These are phyloP conservation scores for Serripes groenlandicus DNA, from an alignment of 2,888 invertebrate species.

Conservation along the genomic window DNA sequence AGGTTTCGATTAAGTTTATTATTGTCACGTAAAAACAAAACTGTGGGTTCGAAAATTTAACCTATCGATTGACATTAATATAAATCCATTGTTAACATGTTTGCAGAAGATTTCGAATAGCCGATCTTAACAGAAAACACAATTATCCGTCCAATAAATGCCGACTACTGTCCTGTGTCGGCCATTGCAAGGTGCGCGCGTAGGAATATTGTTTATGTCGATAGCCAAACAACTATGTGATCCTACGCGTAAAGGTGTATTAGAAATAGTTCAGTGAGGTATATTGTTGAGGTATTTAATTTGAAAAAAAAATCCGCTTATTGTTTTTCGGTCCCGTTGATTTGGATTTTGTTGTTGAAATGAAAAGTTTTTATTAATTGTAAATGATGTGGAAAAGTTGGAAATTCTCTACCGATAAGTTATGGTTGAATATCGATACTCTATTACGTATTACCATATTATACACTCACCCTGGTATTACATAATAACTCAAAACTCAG, in stretches of 20 bases:
- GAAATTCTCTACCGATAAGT: too few species aligned
- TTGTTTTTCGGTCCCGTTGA: too few species aligned
- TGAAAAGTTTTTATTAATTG: too few species aligned
- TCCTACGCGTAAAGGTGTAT: constrained; percentile 31
- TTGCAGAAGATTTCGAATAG: not conserved
- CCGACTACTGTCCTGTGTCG: constrained; percentile 33
- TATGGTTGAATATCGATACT: too few species aligned
- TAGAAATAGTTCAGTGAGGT: constrained; percentile 18
- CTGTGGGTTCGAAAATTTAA: not conserved
- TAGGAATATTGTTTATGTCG: constrained; percentile 66
- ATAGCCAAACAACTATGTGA: not conserved
- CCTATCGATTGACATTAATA: not conserved
- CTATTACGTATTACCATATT: too few species aligned
- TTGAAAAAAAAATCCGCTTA: not conserved
- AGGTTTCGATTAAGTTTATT: not conserved
- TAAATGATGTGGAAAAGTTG: too few species aligned
- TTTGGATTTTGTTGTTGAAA: too few species aligned
- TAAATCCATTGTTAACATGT: not conserved
- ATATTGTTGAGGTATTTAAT: not conserved
- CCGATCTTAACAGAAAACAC: constrained; percentile 4
- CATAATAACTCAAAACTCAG: too few species aligned
- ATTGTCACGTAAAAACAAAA: not conserved
- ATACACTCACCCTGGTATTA: too few species aligned
- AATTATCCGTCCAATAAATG: not conserved
- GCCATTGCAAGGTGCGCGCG: constrained; percentile 71